These are phyloP conservation scores for Serinus canaria DNA, from an alignment of 2,113 vertebrate genomes.

Conservation along the genomic window DNA sequence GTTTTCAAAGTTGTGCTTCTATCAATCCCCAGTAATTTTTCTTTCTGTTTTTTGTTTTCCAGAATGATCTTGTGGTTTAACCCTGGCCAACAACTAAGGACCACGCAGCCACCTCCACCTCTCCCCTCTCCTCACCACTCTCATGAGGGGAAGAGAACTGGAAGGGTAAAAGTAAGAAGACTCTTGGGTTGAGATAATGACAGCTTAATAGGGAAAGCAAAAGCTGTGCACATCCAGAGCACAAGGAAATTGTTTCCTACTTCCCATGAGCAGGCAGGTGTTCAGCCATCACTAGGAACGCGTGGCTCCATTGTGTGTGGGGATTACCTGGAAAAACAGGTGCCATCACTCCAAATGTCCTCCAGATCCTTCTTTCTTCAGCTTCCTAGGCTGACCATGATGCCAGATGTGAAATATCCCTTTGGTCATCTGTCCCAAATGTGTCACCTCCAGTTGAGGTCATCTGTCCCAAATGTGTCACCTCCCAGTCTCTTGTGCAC, in stretches of 20 bases:
- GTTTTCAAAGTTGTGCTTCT: background rate
- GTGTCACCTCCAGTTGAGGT: background rate
- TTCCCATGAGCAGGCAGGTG: background rate
- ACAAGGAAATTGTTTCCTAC: background rate
- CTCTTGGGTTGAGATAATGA: background rate
- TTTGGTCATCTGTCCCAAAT: background rate
- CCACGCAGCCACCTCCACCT: background rate
- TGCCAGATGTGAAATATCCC: background rate
- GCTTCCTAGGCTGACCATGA: background rate
- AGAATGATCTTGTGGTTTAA: background rate
- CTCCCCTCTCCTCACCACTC: background rate
- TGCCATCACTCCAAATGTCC: background rate
- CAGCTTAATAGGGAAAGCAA: background rate
- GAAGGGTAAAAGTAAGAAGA: background rate
- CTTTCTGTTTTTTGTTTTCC: background rate
- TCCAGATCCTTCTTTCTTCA: background rate
- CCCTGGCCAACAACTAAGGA: background rate
- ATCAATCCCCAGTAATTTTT: background rate
- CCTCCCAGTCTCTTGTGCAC: background rate
- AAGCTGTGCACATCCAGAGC: background rate
- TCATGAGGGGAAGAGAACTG: background rate
- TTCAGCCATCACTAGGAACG: background rate
- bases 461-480: background rate
- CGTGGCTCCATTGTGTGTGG: background rate
- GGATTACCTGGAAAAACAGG: background rate